These are phyloP conservation scores for Ataeniobius toweri DNA, from an alignment of 2,797 vertebrate species.

Conservation along the genomic window DNA sequence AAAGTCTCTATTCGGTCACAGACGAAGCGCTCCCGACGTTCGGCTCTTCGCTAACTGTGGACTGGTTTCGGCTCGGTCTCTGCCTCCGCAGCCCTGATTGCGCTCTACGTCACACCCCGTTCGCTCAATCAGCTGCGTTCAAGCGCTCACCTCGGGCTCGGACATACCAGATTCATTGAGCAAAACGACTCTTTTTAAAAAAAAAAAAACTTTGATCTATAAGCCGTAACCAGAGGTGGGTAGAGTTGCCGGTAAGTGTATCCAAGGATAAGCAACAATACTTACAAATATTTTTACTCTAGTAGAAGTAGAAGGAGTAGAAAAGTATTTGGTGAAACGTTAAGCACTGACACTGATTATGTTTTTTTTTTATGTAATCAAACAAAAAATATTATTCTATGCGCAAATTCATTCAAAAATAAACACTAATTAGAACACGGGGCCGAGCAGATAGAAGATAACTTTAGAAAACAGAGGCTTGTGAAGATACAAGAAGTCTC, in stretches of 20 bases:
- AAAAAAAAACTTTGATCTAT: neutral
- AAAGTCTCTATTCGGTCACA: neutral
- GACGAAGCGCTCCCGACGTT: neutral
- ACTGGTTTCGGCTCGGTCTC: slow-evolving; percentile 16
- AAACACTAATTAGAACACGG: neutral
- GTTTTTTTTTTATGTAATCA: neutral
- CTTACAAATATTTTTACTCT: too few relatives aligned
- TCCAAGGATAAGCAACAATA: neutral
- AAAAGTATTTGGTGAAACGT: neutral
- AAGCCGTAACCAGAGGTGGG: neutral
- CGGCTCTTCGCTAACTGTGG: slow-evolving; percentile 17
- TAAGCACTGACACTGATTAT: neutral
- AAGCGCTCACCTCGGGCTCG: slow-evolving; percentile 10
- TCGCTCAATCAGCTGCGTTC: slow-evolving; percentile 59
- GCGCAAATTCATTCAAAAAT: too few relatives aligned
- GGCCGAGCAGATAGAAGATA: neutral
- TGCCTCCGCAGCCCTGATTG: slow-evolving; percentile 31
- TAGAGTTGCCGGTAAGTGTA: neutral
- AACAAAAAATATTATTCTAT: neutral
- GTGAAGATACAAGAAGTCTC: neutral
- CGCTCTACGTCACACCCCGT: slow-evolving; percentile 63
- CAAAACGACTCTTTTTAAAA: too few relatives aligned
- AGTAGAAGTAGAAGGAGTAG: too few relatives aligned
- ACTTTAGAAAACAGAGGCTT: neutral
- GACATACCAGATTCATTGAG: rapidly evolving